Percentiles rank a stretch among this genome's conserved stretches.
phyloP scores from a whole-genome alignment of 2,797 vertebrate species.

The Crenichthys baileyi region DNA sequence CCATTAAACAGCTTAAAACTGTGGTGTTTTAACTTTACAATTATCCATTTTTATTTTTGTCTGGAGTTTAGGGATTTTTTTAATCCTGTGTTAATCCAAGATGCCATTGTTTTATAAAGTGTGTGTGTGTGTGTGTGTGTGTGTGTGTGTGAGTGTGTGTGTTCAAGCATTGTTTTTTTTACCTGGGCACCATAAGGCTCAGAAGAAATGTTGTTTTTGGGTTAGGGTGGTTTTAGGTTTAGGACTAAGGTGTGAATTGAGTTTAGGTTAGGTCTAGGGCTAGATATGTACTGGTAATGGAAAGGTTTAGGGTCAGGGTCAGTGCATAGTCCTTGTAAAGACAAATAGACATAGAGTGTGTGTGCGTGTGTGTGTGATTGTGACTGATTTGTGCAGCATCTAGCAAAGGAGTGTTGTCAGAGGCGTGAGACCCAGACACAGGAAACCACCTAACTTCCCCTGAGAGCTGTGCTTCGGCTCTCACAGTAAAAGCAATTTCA shows the following conservation, averaged over 20 bases:
- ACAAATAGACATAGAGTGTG: too few species aligned
- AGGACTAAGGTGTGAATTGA: too few species aligned
- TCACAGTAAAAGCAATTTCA: slow-evolving; percentile 5
- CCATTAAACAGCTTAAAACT: background rate
- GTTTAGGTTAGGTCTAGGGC: too few species aligned
- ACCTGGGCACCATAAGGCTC: too few species aligned
- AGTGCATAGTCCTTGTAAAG: too few species aligned
- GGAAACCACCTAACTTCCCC: slow-evolving; percentile 65
- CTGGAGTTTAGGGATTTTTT: background rate
- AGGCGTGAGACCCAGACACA: slow-evolving; percentile 35
- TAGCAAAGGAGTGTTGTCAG: background rate
- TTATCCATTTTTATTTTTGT: background rate
- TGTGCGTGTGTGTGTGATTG: background rate
- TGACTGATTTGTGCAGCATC: background rate
- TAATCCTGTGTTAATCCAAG: background rate
- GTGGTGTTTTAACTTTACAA: background rate
- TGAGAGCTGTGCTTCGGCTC: background rate
- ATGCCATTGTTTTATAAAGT: background rate
- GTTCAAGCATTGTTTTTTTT: too few species aligned
- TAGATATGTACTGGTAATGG: too few species aligned
- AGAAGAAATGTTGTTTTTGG: too few species aligned
- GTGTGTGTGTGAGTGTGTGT: background rate
- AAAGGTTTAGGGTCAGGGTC: too few species aligned
- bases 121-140: background rate
- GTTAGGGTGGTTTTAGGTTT: too few species aligned